Evolutionary conservation across 2,113 vertebrate species (phyloP).

Genomic region (Neodon shergylaensis): DNA sequence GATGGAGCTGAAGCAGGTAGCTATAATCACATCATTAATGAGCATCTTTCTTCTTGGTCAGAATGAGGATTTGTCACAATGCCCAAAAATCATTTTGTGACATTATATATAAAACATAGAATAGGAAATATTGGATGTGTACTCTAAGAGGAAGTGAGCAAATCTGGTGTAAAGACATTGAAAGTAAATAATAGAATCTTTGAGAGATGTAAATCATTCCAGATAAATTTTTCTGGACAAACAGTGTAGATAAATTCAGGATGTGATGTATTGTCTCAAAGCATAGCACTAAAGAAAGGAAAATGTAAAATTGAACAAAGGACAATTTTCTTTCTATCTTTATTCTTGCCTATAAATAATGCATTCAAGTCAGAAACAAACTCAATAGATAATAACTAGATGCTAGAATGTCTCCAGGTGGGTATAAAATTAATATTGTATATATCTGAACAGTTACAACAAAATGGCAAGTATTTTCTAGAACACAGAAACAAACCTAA

Average conservation of each 20-base stretch:
- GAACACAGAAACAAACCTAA: not conserved
- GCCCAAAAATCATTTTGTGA: not conserved
- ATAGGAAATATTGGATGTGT: not conserved
- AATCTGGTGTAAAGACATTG: conserved; percentile 42
- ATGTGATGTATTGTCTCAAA: conserved; percentile 36
- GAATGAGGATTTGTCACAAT: not conserved
- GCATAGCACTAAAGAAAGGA: not conserved
- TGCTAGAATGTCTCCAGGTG: not conserved
- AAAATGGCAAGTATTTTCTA: not conserved
- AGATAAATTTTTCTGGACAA: conserved; percentile 7
- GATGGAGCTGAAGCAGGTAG: not conserved
- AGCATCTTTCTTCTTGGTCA: conserved; percentile 1
- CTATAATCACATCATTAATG: not conserved
- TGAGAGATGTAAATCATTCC: conserved; percentile 47
- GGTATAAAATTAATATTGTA: conserved; percentile 13
- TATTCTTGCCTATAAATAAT: conserved; percentile 33
- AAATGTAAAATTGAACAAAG: conserved; percentile 50
- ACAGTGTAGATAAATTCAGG: not conserved
- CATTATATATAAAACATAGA: conserved; percentile 38
- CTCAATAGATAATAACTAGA: conserved; percentile 46
- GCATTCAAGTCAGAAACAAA: conserved; percentile 32
- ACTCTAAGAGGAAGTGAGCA: conserved; percentile 35
- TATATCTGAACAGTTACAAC: conserved; percentile 16
- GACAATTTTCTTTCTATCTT: not conserved
- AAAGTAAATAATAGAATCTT: conserved; percentile 50